Conservation (phyloP, 1,140 invertebrate species). For the Hycleus phaleratus region DNA sequence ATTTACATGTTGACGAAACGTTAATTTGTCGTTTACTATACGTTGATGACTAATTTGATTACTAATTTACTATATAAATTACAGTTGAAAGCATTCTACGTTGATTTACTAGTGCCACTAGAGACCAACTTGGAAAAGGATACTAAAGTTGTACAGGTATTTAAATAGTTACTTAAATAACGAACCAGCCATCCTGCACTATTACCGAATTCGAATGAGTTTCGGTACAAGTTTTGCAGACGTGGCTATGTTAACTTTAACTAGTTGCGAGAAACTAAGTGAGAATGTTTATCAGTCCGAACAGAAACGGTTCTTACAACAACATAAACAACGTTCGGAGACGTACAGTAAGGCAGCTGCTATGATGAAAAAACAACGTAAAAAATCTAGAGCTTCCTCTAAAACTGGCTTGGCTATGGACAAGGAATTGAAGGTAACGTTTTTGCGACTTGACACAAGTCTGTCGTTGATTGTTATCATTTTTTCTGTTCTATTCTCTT, state of each 20-base stretch:
- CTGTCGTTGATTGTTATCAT: not conserved
- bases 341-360: conserved; percentile 82
- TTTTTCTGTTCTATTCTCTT: conserved; percentile 28
- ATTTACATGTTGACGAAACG: no score
- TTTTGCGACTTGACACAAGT: not conserved
- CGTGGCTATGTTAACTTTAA: no score
- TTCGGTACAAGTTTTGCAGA: no score
- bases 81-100: conserved; percentile 89
- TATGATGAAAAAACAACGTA: conserved; percentile 80
- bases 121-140: conserved; percentile 91
- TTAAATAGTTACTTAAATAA: conserved; percentile 5
- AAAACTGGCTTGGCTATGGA: conserved; percentile 74
- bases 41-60: no score
- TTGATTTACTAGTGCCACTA: conserved; percentile 81
- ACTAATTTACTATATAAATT: conserved; percentile 30
- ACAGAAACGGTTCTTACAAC: conserved; percentile 83
- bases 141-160: conserved; percentile 85
- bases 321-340: conserved; percentile 80
- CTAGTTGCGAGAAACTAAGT: no score
- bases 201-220: no score
- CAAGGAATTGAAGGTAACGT: conserved; percentile 74
- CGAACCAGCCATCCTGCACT: not conserved
- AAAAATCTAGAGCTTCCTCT: conserved; percentile 71
- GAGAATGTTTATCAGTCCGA: conserved; percentile 55
- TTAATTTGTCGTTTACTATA: no score